Evolutionary conservation across 2,888 invertebrate genomes (phyloP).

Genomic region (Drosophila picticornis): DNA sequence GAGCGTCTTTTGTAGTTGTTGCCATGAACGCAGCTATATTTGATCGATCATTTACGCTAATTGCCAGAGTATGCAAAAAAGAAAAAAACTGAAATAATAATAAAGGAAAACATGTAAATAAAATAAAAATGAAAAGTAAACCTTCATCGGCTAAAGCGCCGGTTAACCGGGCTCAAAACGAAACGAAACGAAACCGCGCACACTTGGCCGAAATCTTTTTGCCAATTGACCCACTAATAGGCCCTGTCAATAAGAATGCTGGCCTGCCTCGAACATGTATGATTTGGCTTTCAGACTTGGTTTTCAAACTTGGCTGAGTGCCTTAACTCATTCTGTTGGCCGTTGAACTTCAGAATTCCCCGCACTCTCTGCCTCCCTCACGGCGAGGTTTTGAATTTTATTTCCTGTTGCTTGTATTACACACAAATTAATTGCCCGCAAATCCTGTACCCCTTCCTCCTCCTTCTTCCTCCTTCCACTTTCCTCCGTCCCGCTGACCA

Average conservation of each 20-base stretch:
- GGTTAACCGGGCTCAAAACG: conserved; percentile 8
- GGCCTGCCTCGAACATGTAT: conserved; percentile 38
- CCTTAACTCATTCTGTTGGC: conserved; percentile 48
- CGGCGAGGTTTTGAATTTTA: conserved; percentile 23
- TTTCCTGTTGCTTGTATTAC: conserved; percentile 69
- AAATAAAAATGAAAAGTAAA: conserved; percentile 56
- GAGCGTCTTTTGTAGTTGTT: conserved; percentile 39
- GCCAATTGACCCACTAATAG: conserved; percentile 79
- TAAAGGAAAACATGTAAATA: conserved; percentile 36
- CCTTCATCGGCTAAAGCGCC: conserved; percentile 12
- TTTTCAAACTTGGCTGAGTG: conserved; percentile 9
- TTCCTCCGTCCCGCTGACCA: conserved; percentile 20
- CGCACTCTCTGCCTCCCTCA: not conserved
- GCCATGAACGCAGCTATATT: conserved; percentile 50
- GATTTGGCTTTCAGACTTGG: conserved; percentile 34
- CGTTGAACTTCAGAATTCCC: conserved; percentile 58
- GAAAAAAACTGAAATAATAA: not conserved
- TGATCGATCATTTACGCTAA: conserved; percentile 74
- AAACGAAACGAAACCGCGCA: conserved; percentile 17
- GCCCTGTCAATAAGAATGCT: conserved; percentile 70
- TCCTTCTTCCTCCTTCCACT: not conserved
- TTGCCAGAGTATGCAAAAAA: conserved; percentile 70
- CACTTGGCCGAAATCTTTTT: conserved; percentile 59
- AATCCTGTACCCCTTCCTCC: conserved; percentile 76
- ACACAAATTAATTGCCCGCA: conserved; percentile 84